These are phyloP conservation scores for Planiliza haematocheilus DNA, from an alignment of 2,113 vertebrate species.

Conservation along the genomic window DNA sequence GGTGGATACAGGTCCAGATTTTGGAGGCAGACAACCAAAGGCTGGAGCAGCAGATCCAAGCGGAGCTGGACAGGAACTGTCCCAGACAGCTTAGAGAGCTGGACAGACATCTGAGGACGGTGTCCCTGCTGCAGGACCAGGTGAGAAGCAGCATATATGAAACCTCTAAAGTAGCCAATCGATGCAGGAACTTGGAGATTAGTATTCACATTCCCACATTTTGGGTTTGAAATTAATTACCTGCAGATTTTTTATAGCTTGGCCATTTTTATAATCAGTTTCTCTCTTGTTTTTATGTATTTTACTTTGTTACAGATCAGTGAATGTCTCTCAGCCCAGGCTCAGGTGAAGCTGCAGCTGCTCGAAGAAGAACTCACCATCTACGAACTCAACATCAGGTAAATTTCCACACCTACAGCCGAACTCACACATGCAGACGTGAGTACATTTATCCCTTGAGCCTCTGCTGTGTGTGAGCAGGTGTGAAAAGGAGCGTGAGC, in stretches of 20 bases:
- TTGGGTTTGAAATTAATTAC: too few species aligned
- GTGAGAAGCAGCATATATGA: slow-evolving; percentile 3
- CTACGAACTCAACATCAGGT: slow-evolving; percentile 30
- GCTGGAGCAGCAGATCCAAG: slow-evolving; percentile 57
- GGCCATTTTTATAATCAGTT: too few species aligned
- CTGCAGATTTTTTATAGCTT: too few species aligned
- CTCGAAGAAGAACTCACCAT: slow-evolving; percentile 19
- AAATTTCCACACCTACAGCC: not conserved
- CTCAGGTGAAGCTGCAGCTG: slow-evolving; percentile 47
- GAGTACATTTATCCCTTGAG: slow-evolving; percentile 5
- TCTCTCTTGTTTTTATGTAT: too few species aligned
- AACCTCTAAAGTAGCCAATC: not conserved
- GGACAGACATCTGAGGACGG: slow-evolving; percentile 15
- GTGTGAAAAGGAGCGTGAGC: slow-evolving; percentile 27
- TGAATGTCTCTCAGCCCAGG: slow-evolving; percentile 6
- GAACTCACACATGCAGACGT: too few species aligned
- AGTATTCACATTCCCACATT: too few species aligned
- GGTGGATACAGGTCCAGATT: slow-evolving; percentile 34
- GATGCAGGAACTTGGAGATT: too few species aligned
- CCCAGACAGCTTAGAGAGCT: slow-evolving; percentile 25
- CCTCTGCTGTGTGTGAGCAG: slow-evolving; percentile 38
- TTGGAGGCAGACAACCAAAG: slow-evolving; percentile 57
- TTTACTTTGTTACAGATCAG: slow-evolving; percentile 40
- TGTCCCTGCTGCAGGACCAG: slow-evolving; percentile 45
- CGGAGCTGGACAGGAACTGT: slow-evolving; percentile 38